phyloP scores from a whole-genome alignment of 2,888 invertebrate genomes.

The Alloplasta piceator region DNA sequence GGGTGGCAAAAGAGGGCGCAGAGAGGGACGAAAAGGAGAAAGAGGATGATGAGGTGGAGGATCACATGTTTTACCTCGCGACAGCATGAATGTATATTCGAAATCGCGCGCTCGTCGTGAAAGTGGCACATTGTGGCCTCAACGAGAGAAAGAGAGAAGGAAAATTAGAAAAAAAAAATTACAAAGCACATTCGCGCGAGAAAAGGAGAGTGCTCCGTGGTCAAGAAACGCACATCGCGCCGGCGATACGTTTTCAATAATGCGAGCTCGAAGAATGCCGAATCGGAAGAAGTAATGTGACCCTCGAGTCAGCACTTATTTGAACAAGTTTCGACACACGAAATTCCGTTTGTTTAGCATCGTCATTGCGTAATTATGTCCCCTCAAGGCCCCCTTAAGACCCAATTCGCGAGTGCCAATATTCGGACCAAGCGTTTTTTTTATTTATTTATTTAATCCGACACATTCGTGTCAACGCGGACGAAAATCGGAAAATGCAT shows the following conservation, averaged over 20 bases:
- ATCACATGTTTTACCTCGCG: slow-evolving; percentile 41
- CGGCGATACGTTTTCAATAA: background rate
- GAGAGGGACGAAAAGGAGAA: no score
- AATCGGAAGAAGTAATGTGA: slow-evolving; percentile 65
- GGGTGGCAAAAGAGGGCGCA: background rate
- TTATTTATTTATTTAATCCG: no score
- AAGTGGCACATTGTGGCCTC: slow-evolving; percentile 67
- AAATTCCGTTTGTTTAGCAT: slow-evolving; percentile 43
- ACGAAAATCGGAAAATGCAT: no score
- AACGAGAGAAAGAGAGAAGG: slow-evolving; percentile 50
- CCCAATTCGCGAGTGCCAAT: background rate
- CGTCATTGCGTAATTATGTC: background rate
- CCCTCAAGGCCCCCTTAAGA: no score
- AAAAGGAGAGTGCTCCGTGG: slow-evolving; percentile 37
- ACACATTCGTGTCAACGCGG: no score
- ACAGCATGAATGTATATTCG: slow-evolving; percentile 55
- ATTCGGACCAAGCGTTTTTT: slow-evolving; percentile 24
- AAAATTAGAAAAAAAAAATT: slow-evolving; percentile 51
- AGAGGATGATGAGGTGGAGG: no score
- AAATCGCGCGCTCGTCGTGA: slow-evolving; percentile 68
- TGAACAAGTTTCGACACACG: slow-evolving; percentile 49
- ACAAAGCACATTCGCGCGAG: slow-evolving; percentile 18
- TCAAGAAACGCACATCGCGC: slow-evolving; percentile 18
- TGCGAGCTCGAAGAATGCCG: slow-evolving; percentile 62
- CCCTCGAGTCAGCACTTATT: slow-evolving; percentile 22